Evolutionary conservation across 1,140 invertebrate genomes (phyloP).

Genomic region (Zaprionus ghesquierei): DNA sequence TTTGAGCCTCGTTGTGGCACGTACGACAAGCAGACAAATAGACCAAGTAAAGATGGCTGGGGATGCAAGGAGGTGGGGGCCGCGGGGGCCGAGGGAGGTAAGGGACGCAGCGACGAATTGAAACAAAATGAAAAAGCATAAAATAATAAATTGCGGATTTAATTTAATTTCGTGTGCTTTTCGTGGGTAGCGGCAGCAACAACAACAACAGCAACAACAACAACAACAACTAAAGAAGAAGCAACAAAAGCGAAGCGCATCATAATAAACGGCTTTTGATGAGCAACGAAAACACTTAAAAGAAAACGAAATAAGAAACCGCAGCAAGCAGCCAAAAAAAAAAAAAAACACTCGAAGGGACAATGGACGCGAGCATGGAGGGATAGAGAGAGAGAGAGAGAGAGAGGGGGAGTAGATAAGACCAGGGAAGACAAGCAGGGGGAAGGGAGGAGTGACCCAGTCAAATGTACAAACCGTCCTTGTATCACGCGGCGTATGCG

Average conservation of each 20-base stretch:
- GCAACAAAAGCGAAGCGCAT: slow-evolving; percentile 51
- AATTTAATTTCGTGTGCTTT: slow-evolving; percentile 64
- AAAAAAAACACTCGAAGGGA: background rate
- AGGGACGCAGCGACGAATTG: slow-evolving; percentile 17
- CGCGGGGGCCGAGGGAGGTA: background rate
- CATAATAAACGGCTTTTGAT: slow-evolving; percentile 77
- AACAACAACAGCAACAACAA: background rate
- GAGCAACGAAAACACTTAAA: slow-evolving; percentile 47
- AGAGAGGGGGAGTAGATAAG: background rate
- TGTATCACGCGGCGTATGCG: slow-evolving; percentile 26
- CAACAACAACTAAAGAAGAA: background rate
- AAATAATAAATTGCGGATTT: slow-evolving; percentile 74
- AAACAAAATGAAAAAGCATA: slow-evolving; percentile 62
- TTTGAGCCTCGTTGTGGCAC: background rate
- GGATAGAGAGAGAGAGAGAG: background rate
- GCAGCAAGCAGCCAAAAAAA: slow-evolving; percentile 26
- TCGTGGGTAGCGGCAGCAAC: background rate
- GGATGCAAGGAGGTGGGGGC: background rate
- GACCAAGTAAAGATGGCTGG: background rate
- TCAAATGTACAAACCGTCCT: background rate
- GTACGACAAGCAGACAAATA: background rate
- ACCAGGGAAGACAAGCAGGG: background rate
- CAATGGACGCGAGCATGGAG: slow-evolving; percentile 7
- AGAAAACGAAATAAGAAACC: slow-evolving; percentile 23
- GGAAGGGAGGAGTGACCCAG: background rate